These are phyloP conservation scores for Alca torda DNA, from an alignment of 2,797 vertebrate genomes.

Conservation along the genomic window DNA sequence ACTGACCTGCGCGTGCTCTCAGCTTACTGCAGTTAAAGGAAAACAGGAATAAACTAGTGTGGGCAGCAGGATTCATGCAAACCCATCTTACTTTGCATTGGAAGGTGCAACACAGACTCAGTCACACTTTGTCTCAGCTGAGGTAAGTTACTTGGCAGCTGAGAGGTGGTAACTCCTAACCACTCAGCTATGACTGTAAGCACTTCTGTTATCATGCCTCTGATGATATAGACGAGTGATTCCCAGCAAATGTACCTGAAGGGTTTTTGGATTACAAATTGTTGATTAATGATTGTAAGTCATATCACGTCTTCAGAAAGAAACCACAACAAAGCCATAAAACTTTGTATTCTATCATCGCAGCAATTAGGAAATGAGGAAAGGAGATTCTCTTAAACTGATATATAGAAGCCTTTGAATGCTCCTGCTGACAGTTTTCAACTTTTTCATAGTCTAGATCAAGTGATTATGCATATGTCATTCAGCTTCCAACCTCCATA, in stretches of 20 bases:
- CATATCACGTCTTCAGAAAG: neutral
- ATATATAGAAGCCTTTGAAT: neutral
- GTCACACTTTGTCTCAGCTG: neutral
- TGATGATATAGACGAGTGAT: neutral
- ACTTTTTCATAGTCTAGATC: neutral
- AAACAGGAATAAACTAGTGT: neutral
- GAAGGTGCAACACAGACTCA: neutral
- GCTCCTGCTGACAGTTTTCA: conserved; percentile 15
- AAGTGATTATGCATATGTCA: neutral
- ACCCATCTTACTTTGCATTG: neutral
- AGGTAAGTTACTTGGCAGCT: neutral
- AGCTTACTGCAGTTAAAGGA: neutral
- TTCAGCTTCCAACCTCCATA: neutral
- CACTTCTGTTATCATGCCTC: neutral
- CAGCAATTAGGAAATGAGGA: neutral
- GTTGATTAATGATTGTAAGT: conserved; percentile 18
- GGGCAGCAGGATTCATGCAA: neutral
- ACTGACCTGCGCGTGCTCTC: neutral
- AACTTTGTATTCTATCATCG: neutral
- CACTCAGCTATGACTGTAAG: neutral
- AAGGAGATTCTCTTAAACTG: neutral
- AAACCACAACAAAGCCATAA: conserved; percentile 52
- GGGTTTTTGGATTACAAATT: conserved; percentile 27
- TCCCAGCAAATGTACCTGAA: conserved; percentile 34
- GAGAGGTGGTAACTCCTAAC: neutral